Conservation (phyloP, 2,888 invertebrate genomes). For the Pachydiplax longipennis region DNA sequence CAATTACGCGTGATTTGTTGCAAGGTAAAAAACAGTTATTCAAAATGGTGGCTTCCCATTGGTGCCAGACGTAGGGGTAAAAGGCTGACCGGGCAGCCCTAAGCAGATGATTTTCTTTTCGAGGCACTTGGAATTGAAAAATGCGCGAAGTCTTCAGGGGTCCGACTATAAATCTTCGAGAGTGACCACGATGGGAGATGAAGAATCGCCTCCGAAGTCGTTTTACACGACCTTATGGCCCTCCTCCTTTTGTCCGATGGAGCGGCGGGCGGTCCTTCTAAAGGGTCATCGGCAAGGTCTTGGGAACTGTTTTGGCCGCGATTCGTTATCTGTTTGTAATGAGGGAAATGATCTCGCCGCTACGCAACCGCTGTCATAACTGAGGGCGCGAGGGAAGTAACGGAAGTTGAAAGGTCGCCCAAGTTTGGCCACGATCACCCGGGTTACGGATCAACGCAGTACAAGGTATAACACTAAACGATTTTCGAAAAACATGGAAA, state of each 20-base stretch:
- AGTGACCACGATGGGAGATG: slow-evolving; percentile 35
- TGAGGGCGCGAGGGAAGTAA: neutral
- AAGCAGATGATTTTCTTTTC: slow-evolving; percentile 28
- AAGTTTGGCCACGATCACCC: no score
- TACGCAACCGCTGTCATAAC: neutral
- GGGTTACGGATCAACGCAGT: no score
- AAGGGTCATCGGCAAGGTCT: slow-evolving; percentile 13
- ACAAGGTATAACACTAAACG: no score
- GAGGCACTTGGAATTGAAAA: slow-evolving; percentile 10
- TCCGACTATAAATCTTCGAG: slow-evolving; percentile 15
- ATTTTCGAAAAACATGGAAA: no score
- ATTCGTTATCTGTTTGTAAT: neutral
- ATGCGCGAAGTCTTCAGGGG: slow-evolving; percentile 30
- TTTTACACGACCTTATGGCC: slow-evolving; percentile 16
- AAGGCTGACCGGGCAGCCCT: slow-evolving; percentile 15
- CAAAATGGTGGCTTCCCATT: slow-evolving; percentile 21
- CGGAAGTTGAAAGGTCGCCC: no score
- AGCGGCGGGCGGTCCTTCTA: neutral
- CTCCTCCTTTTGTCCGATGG: neutral
- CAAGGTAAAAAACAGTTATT: slow-evolving; percentile 29
- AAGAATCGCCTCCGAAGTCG: slow-evolving; percentile 32
- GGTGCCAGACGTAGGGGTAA: neutral
- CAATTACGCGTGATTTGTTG: slow-evolving; percentile 40
- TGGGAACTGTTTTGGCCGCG: neutral
- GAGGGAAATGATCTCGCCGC: neutral